Base-by-base conservation (phyloP, 1,140 invertebrate species). In the Saccostrea glomerata region DNA sequence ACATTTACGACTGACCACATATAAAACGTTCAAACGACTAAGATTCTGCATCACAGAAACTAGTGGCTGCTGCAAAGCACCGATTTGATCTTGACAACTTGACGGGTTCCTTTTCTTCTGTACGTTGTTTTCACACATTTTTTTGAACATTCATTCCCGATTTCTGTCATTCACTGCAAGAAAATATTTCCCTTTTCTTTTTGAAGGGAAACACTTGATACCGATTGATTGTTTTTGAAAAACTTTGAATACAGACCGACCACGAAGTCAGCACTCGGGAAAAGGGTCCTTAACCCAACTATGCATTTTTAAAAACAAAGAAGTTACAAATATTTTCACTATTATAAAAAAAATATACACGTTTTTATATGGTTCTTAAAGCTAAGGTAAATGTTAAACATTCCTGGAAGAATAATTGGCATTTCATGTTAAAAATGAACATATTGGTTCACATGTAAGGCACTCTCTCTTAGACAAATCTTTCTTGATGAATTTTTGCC, bases 1-100 rank as follows among this genome's bases (percentile, higher is more conserved):
- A 73, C 11, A 73, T 73, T 12, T 73, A 12, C 13, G 23, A 23
- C 23, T 73, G 66, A 73, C 66, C 20, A 11, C 23, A 73, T 30
- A 23, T 73, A 23, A 30, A 73, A 25, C 25, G 23, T 30, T 13
- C 25, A 23, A 73, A 73, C 25, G 66, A 73, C n/a, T 23, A 73
- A 9, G 66, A 30, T 73, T 25, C 20, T 23, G 20, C 20, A 66
- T 20, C 20, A 66, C 60, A 20, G 20, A 66, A 36, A 23, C 60
- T 30, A 12, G 11, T 25, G 66, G 25, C 66, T 73, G 1, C 66
- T 73, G 66, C 66, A 47, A 73, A 73, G 66, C 25, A 30, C 25
- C 25, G 66, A 73, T 25, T 73, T 73, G 66, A 73, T 73, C 25
- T 73, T 73, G 66, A 73, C 66, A 73, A 73, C 23, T 30, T 73